Percentiles rank a stretch among this genome's conserved stretches.
Conservation (phyloP, 2,113 vertebrate species). For the Pampusana beccarii region DNA sequence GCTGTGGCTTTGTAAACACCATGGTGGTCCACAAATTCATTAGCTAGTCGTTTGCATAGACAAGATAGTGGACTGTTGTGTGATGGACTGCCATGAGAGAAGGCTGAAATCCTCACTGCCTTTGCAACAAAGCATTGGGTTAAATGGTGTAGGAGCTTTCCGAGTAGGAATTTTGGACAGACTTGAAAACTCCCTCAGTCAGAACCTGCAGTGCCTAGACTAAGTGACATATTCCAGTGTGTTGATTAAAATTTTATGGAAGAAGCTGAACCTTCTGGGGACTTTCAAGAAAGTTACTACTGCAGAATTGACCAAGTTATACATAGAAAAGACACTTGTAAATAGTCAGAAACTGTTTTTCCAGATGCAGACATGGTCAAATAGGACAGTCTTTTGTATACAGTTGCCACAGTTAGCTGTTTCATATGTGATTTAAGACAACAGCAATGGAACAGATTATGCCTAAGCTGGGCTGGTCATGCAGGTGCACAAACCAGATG, state of each 20-base stretch:
- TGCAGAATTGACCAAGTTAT: neutral
- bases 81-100: neutral
- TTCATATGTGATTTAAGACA: neutral
- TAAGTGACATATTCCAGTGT: neutral
- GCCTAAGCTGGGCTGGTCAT: neutral
- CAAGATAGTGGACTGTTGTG: neutral
- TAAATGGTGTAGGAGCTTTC: neutral
- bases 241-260: neutral
- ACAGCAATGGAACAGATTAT: neutral
- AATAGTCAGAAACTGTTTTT: neutral
- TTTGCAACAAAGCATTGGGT: neutral
- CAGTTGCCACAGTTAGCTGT: accelerated
- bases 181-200: neutral
- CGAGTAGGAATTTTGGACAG: neutral
- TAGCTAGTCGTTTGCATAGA: neutral
- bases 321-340: neutral
- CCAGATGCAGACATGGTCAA: neutral
- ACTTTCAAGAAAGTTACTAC: neutral
- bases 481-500: neutral
- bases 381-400: neutral
- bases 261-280: neutral
- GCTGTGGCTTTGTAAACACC: neutral
- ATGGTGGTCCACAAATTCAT: neutral
- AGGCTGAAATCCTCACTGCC: neutral
- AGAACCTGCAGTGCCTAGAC: neutral